These are phyloP conservation scores for Cyanoramphus novaezelandiae DNA, from an alignment of 2,113 vertebrate species.

Conservation along the genomic window DNA sequence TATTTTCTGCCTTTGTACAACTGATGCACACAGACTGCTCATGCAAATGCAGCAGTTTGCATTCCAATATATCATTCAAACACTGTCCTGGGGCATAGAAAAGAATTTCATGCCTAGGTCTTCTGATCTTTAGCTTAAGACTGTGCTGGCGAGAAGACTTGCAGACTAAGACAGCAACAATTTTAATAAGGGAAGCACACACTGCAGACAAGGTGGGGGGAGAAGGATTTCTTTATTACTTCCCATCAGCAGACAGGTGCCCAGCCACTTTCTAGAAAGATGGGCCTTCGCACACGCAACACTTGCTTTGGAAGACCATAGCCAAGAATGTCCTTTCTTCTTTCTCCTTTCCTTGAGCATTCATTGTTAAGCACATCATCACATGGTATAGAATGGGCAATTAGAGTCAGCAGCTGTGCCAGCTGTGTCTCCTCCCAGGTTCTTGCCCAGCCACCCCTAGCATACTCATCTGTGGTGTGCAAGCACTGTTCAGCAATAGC, in stretches of 20 bases:
- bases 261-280: neutral
- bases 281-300: neutral
- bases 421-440: neutral
- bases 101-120: neutral
- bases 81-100: neutral
- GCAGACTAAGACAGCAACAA: neutral
- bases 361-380: neutral
- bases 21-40: neutral
- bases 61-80: neutral
- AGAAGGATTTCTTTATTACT: neutral
- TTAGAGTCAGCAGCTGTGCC: neutral
- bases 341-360: neutral
- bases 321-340: neutral
- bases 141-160: neutral
- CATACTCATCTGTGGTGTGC: neutral
- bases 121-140: neutral
- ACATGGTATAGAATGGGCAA: neutral
- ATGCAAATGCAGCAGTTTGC: neutral
- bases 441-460: neutral
- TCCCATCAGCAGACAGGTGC: neutral
- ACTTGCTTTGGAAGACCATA: neutral
- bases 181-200: neutral
- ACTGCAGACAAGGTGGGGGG: neutral
- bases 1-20: neutral
- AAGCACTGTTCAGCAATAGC: neutral